phyloP scores from a whole-genome alignment of 2,888 invertebrate species.

The Deroplatys truncata region DNA sequence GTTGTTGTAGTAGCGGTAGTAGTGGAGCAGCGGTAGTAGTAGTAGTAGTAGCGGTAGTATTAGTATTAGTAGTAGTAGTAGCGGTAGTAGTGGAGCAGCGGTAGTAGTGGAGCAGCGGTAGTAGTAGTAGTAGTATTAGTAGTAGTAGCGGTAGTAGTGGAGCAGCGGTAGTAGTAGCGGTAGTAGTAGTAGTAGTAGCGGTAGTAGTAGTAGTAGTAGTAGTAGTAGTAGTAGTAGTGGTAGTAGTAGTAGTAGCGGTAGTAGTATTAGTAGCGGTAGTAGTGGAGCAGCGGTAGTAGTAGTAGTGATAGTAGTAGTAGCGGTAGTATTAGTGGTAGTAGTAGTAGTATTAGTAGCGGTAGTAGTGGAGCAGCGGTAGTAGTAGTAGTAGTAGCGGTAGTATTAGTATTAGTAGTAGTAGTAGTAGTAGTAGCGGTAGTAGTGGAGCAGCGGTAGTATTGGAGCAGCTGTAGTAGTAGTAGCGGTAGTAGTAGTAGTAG shows the following conservation, averaged over 20 bases:
- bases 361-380: not conserved
- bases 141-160: too few species aligned
- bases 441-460: not conserved
- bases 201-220: not conserved
- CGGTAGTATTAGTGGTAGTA: too few species aligned
- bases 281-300: not conserved
- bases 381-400: not conserved
- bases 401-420: too few species aligned
- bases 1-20: not conserved
- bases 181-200: not conserved
- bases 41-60: not conserved
- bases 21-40: not conserved
- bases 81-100: not conserved
- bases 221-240: not conserved
- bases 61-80: too few species aligned
- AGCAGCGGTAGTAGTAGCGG: not conserved
- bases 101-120: not conserved
- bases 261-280: too few species aligned
- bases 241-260: too few species aligned
- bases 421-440: not conserved
- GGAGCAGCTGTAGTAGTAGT: not conserved
- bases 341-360: too few species aligned
- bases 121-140: too few species aligned
- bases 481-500: not conserved
- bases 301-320: not conserved